Evolutionary conservation across 2,888 invertebrate genomes (phyloP).

Genomic region (Perithous albicinctus): DNA sequence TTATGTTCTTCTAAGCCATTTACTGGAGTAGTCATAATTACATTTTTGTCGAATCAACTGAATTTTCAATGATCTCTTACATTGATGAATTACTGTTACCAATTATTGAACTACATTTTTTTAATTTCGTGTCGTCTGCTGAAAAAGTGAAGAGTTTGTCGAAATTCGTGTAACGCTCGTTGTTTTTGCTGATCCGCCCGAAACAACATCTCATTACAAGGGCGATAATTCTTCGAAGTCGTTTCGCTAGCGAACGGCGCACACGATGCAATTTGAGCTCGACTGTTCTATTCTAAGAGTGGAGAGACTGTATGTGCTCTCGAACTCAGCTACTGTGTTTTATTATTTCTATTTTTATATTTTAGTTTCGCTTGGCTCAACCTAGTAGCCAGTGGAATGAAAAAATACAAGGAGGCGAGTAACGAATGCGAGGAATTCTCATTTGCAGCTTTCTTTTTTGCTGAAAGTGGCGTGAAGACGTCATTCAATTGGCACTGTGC

Average conservation of each 20-base stretch:
- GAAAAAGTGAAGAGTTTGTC: not conserved
- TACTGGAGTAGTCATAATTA: not conserved
- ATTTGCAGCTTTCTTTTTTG: not conserved
- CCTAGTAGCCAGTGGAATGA: not conserved
- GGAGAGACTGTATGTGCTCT: not conserved
- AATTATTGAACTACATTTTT: not conserved
- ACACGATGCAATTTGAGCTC: constrained; percentile 30
- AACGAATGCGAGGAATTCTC: constrained; percentile 28
- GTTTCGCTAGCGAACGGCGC: constrained; percentile 28
- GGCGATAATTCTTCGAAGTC: constrained; percentile 52
- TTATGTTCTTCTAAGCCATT: not conserved
- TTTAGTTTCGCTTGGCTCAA: constrained; percentile 8
- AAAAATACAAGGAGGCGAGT: constrained; percentile 3
- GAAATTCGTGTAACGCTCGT: not conserved
- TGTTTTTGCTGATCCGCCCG: not conserved
- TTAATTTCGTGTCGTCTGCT: not conserved
- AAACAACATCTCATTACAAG: constrained; percentile 22
- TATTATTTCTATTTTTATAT: constrained; percentile 38
- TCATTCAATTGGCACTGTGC: not conserved
- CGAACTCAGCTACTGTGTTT: not conserved
- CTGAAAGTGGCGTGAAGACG: not conserved
- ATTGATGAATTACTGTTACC: not conserved
- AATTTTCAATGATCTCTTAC: not conserved
- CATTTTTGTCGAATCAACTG: not conserved
- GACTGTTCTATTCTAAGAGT: constrained; percentile 39